A percentile compares a stretch with the other conserved stretches of the same genome.
Evolutionary conservation across 2,888 invertebrate species (phyloP).

Genomic region (Melolontha melolontha): DNA sequence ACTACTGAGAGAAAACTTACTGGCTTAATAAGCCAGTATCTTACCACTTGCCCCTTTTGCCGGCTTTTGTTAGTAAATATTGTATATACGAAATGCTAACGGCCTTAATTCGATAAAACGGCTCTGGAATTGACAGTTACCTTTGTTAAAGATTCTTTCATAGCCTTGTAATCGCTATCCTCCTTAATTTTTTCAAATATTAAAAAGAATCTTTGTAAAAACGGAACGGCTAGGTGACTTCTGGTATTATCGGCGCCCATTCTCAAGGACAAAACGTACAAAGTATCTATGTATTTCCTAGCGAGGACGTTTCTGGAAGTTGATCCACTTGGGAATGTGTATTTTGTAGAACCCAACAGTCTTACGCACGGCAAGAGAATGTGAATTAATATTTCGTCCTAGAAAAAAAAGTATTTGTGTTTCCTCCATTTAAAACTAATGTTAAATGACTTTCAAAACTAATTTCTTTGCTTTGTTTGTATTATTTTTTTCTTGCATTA

Average conservation of each 20-base stretch:
- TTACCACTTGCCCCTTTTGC: no score
- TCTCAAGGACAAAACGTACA: constrained; percentile 83
- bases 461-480: no score
- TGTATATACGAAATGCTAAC: no score
- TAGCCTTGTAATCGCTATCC: constrained; percentile 30
- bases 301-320: constrained; percentile 81
- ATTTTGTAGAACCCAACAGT: constrained; percentile 82
- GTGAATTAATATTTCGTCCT: constrained; percentile 88
- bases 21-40: no score
- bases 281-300: constrained; percentile 83
- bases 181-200: constrained; percentile 77
- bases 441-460: no score
- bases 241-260: constrained; percentile 84
- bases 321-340: constrained; percentile 85
- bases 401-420: constrained; percentile 53
- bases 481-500: no score
- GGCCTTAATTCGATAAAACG: no score
- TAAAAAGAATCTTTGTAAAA: constrained; percentile 80
- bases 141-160: constrained; percentile 26
- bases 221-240: constrained; percentile 78
- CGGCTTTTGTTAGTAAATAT: no score
- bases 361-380: constrained; percentile 87
- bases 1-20: no score
- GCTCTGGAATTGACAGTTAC: neutral
- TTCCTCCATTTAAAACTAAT: no score